Conservation (phyloP, 2,888 invertebrate species). For the Phalangium opilio region DNA sequence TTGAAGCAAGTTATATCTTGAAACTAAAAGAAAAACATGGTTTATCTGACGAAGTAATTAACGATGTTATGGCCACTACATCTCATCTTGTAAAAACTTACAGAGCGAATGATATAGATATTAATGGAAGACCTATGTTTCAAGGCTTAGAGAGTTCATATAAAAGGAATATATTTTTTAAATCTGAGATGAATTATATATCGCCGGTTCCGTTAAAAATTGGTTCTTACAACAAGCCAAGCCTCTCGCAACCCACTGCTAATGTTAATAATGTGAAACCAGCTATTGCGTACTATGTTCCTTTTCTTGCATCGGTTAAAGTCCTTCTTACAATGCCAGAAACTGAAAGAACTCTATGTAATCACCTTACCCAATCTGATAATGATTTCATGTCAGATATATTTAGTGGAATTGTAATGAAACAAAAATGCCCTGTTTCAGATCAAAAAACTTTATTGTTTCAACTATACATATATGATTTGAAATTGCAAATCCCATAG, state of each 20-base stretch:
- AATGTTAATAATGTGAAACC: not conserved
- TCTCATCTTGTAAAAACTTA: not conserved
- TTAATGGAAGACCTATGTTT: no score
- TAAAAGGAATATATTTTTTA: conserved; percentile 3
- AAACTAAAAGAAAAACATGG: conserved; percentile 6
- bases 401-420: conserved; percentile 1
- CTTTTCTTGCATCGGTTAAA: not conserved
- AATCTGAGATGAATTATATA: not conserved
- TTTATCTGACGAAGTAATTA: not conserved
- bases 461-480: not conserved
- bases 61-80: not conserved
- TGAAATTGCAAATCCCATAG: conserved; percentile 6
- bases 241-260: not conserved
- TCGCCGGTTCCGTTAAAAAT: not conserved
- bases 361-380: not conserved
- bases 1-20: conserved; percentile 1
- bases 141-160: not conserved
- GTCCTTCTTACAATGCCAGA: conserved; percentile 2
- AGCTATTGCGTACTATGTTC: conserved; percentile 1
- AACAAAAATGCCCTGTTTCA: not conserved
- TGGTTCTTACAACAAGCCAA: not conserved
- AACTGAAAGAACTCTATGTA: not conserved
- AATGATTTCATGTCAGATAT: conserved; percentile 1
- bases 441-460: not conserved
- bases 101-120: no score